Evolutionary conservation across 2,113 vertebrate genomes (phyloP), one percentile per base, ranked within the genome.

Genomic region (Indicator indicator): DNA sequence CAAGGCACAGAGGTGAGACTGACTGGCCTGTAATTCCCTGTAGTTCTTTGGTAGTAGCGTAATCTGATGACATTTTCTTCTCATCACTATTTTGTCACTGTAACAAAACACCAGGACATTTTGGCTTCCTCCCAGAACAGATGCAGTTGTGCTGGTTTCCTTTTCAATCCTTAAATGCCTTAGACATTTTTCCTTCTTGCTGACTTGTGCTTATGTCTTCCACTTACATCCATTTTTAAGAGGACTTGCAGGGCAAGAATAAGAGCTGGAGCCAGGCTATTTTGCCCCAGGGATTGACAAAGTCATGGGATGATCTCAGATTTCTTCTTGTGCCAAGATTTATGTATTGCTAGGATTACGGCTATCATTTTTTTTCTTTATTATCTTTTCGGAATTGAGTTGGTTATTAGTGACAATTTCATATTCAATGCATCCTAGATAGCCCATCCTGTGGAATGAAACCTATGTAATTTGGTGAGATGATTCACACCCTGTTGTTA

Each of bases 61-160:
- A 79, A 88, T 71, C 48, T 74, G 60, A 44, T 88, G 79, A 56
- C 60, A 90, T 90, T 95, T 96, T 67, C 42, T 83, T 92, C 91
- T 91, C 71, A 52, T 87, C 89, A 62, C 46, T 90, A 56, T 89
- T 95, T 93, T 92, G 58, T 93, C 72, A 91, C 46, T 88, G 40
- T 26, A 73, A 74, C 50, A 30, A 90, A 75, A 24, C 8, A 13
- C 20, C 46, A 27, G 5, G 30, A 28, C 80, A 63, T 69, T 88
- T 88, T 64, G 46, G 12, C 70, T 89, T 55, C 27, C 48, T 58
- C 70, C 40, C 38, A 68, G 52, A 84, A 36, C 40, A 72, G 60
- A 55, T 80, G n/a, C 46, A 14, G 3, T 38, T 81, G 16, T 80
- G 52, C 42, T 72, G 40, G 15, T 64, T 46, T 50, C 55, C 24